Base-by-base conservation (phyloP, 1,140 invertebrate genomes). In the Drosophila aff. region DNA sequence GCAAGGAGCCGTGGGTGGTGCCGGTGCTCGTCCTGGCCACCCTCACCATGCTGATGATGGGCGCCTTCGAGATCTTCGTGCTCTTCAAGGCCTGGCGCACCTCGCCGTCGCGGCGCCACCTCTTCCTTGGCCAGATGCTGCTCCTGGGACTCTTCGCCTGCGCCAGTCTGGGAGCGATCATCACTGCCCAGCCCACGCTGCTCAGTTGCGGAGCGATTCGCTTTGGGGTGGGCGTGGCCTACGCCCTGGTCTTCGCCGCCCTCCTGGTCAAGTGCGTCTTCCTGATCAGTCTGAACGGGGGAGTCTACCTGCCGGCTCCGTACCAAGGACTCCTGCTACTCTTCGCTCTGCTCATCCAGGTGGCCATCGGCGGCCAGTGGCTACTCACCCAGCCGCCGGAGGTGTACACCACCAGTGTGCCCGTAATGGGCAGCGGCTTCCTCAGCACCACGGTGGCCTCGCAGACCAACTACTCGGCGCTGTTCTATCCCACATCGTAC, bases 261-360 rank as follows among this genome's bases (percentile, higher is more conserved):
- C 94, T 99, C 28, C 94, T 99, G 61, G 98, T 99, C 67, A 99
- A 99, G 93, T 97, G 97, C 90, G 97, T 99, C 50, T 98, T 99
- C 91, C 94, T 99, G 44, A 95, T 99, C 69, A 98, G 97, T 79
- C 95, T 98, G 41, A 97, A 98, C 91, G 96, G 96, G 33, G 97
- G 97, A 13, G 97, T 98, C 28, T 98, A 99, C 92, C 94, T 99
- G n/a, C 97, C 97, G 36, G 97, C 98, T 3, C 96, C 97, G 5
- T 99, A 99, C 93, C 96, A 98, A 95, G 97, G 96, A 55, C 93
- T 98, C 9, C 95, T 99, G 15, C 94, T 99, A 78, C 96, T 98
- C 83, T 99, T 99, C 92, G 97, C 97, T 4, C 96, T 97, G 26
- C 94, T 97, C 84, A 97, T 97, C 73, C 97, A 99, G 94, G 95